Evolutionary conservation across 2,113 vertebrate genomes (phyloP).

Genomic region (Gobio gobio): DNA sequence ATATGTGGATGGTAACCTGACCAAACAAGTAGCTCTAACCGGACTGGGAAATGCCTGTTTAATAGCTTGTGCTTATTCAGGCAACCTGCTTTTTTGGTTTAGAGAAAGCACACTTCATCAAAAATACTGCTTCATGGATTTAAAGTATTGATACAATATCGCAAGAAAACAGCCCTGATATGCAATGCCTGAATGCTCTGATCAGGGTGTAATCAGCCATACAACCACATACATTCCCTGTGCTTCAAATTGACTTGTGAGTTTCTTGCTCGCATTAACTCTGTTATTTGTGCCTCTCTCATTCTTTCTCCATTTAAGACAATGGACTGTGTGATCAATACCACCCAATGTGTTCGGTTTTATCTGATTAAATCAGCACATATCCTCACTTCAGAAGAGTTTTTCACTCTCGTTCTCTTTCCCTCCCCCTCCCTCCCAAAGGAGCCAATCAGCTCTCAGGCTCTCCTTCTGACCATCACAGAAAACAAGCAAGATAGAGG

Average conservation of each 20-base stretch:
- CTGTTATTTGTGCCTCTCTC: constrained; percentile 1
- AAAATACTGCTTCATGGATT: not conserved
- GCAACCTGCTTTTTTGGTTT: not conserved
- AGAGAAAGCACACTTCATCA: not conserved
- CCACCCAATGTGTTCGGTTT: constrained; percentile 61
- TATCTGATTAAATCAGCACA: constrained; percentile 70
- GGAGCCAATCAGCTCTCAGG: constrained; percentile 68
- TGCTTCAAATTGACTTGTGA: not conserved
- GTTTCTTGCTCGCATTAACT: not conserved
- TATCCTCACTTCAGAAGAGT: constrained; percentile 59
- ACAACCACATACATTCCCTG: not conserved
- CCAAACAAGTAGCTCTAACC: not conserved
- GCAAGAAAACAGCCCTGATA: not conserved
- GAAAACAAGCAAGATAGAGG: not conserved
- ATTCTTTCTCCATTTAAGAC: constrained; percentile 21
- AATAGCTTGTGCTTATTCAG: not conserved
- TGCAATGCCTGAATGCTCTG: not conserved
- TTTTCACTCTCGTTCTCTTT: constrained; percentile 8
- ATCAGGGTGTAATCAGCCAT: not conserved
- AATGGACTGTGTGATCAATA: constrained; percentile 57
- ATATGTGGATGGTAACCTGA: not conserved
- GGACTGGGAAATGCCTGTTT: not conserved
- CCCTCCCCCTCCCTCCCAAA: constrained; percentile 53
- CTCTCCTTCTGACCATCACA: constrained; percentile 32
- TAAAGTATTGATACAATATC: not conserved